Evolutionary conservation across 2,888 invertebrate genomes (phyloP).

Genomic region (Ophion costatus): DNA sequence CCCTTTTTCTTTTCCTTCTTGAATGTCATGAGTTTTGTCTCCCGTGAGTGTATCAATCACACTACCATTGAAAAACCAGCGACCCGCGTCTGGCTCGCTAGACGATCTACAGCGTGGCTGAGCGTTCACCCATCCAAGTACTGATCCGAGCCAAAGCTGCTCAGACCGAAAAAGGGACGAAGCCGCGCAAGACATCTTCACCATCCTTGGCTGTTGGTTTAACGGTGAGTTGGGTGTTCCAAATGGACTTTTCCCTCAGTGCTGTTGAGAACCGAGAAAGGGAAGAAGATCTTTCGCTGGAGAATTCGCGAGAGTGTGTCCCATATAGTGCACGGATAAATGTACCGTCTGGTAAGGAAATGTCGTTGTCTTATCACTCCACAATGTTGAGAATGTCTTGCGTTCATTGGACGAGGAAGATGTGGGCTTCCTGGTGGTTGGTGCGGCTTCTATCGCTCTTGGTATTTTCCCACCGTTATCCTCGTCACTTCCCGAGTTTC

Average conservation of each 20-base stretch:
- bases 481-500: conserved; percentile 36
- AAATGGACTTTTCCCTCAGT: neutral
- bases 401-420: conserved; percentile 1
- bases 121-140: neutral
- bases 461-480: conserved; percentile 39
- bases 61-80: neutral
- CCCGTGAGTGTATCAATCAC: too few relatives aligned
- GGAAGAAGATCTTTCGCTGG: neutral
- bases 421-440: conserved; percentile 35
- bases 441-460: conserved; percentile 49
- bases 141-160: neutral
- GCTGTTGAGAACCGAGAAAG: neutral
- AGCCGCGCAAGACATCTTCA: neutral
- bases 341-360: conserved; percentile 39
- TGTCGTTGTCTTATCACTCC: conserved; percentile 46
- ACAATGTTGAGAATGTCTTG: conserved; percentile 44
- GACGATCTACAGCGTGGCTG: neutral
- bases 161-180: neutral
- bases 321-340: conserved; percentile 30
- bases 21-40: too few relatives aligned
- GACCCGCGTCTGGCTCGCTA: neutral
- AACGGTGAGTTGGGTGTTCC: neutral
- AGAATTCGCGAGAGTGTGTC: conserved; percentile 23
- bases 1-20: too few relatives aligned
- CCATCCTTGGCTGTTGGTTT: neutral